Evolutionary conservation across 2,113 vertebrate genomes (phyloP).

Genomic region (Hippocampus abdominalis): DNA sequence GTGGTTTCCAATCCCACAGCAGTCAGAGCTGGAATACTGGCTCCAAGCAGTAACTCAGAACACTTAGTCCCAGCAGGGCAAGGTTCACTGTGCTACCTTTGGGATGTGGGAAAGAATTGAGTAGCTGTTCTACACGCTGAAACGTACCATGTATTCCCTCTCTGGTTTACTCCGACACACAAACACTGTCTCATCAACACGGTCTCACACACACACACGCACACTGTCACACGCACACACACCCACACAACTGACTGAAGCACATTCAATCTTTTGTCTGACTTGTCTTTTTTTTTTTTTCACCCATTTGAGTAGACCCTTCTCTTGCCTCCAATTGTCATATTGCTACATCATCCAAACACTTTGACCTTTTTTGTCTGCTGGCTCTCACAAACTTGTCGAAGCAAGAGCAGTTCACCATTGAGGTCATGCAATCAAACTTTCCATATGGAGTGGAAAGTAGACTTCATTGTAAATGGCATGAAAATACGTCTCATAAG

Average conservation of each 20-base stretch:
- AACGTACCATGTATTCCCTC: slow-evolving; percentile 2
- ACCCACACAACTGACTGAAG: background rate
- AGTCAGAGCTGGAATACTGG: slow-evolving; percentile 27
- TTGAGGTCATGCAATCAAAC: background rate
- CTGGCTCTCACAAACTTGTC: background rate
- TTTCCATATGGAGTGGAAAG: background rate
- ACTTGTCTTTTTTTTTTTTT: background rate
- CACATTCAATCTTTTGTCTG: slow-evolving; percentile 2
- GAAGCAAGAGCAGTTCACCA: background rate
- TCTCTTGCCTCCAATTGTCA: background rate
- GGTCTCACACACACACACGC: background rate
- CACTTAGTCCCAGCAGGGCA: slow-evolving; percentile 47
- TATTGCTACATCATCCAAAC: background rate
- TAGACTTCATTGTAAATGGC: slow-evolving; percentile 4
- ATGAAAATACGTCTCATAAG: background rate
- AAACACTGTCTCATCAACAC: background rate
- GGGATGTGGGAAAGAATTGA: slow-evolving; percentile 48
- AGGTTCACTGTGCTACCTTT: slow-evolving; percentile 35
- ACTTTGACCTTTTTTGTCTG: background rate
- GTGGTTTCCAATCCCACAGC: slow-evolving; percentile 48
- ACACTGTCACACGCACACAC: background rate
- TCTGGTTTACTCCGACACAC: background rate
- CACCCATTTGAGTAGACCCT: background rate
- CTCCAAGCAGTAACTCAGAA: slow-evolving; percentile 27
- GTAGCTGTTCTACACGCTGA: slow-evolving; percentile 21